A percentile compares a stretch with the other conserved stretches of the same genome.
Conservation (phyloP, 1,140 invertebrate species). For the Calephelis virginiensis region DNA sequence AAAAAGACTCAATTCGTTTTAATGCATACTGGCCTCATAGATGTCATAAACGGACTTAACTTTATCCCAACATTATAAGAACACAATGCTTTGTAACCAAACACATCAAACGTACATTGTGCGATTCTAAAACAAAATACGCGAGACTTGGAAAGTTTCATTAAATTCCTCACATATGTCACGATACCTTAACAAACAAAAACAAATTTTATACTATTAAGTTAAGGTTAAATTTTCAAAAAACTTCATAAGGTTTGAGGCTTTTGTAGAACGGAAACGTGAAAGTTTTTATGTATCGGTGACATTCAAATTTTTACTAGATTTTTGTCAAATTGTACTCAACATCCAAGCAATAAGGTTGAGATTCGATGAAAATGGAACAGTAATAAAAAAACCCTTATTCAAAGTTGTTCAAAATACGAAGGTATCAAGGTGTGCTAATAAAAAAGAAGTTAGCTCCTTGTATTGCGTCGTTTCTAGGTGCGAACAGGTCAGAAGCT, state of each 20-base stretch:
- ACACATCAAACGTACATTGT: constrained; percentile 63
- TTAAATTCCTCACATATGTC: constrained; percentile 22
- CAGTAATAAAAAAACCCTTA: constrained; percentile 65
- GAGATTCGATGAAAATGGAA: constrained; percentile 24
- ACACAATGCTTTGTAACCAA: constrained; percentile 56
- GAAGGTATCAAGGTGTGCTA: constrained; percentile 66
- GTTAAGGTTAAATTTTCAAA: constrained; percentile 30
- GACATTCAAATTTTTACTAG: constrained; percentile 50
- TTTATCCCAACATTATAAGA: constrained; percentile 70
- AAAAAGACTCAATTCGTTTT: constrained; percentile 66
- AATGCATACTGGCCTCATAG: constrained; percentile 56
- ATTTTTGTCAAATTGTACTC: constrained; percentile 33
- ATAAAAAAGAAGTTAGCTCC: constrained; percentile 75
- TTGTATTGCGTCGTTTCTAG: constrained; percentile 47
- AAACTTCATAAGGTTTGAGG: constrained; percentile 30
- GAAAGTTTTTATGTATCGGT: constrained; percentile 71
- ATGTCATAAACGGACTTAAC: constrained; percentile 67
- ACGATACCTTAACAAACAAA: constrained; percentile 17
- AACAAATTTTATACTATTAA: constrained; percentile 21
- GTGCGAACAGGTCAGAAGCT: constrained; percentile 47
- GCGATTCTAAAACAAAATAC: constrained; percentile 62
- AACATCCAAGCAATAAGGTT: constrained; percentile 31
- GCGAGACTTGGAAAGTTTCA: constrained; percentile 43
- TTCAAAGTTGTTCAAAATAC: constrained; percentile 70
- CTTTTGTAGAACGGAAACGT: constrained; percentile 27